Evolutionary conservation across 2,888 invertebrate genomes (phyloP).

Genomic region (Clanis bilineata): DNA sequence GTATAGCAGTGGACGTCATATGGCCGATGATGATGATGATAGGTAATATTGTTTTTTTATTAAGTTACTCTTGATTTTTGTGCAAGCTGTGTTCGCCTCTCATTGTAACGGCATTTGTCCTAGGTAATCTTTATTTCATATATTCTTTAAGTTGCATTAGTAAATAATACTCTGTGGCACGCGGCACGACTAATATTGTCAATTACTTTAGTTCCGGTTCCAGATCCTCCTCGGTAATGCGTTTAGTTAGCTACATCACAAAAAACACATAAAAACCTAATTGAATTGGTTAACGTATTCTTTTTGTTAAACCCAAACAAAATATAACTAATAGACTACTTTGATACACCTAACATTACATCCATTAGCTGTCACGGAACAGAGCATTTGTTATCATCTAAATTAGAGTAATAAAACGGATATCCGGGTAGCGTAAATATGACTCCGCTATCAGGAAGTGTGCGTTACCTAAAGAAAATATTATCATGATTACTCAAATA

Average conservation of each 20-base stretch:
- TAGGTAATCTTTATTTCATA: too few species aligned
- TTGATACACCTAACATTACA: not conserved
- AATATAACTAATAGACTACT: conserved; percentile 33
- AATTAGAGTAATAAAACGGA: conserved; percentile 9
- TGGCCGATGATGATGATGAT: too few species aligned
- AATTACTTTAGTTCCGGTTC: conserved; percentile 75
- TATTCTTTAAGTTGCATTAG: too few species aligned
- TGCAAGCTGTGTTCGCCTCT: too few species aligned
- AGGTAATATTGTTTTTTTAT: too few species aligned
- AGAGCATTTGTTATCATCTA: not conserved
- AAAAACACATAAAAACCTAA: conserved; percentile 57
- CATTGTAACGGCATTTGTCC: too few species aligned
- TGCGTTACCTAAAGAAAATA: not conserved
- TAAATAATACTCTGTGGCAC: too few species aligned
- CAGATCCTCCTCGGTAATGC: conserved; percentile 70
- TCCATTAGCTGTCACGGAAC: not conserved
- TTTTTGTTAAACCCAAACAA: conserved; percentile 52
- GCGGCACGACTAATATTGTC: conserved; percentile 51
- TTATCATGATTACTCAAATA: not conserved
- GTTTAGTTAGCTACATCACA: conserved; percentile 46
- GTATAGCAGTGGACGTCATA: too few species aligned
- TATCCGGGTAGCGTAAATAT: not conserved
- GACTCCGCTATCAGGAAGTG: not conserved
- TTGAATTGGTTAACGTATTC: conserved; percentile 55
- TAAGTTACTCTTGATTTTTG: too few species aligned